These are phyloP conservation scores for Calliopum simillimum DNA, from an alignment of 2,888 invertebrate species.

Conservation along the genomic window DNA sequence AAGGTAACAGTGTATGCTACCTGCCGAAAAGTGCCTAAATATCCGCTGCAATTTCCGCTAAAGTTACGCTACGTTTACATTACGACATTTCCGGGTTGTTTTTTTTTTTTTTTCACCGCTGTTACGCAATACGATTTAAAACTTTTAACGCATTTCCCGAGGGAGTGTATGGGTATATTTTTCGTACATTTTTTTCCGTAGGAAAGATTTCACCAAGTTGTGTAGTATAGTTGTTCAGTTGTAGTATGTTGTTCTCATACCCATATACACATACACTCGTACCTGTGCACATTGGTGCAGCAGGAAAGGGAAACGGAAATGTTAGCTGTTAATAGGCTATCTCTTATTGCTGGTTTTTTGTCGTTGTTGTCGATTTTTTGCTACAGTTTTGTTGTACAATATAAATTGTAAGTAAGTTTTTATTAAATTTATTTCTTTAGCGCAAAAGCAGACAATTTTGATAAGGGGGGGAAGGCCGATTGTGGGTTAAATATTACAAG, in stretches of 20 bases:
- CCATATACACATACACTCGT: too few relatives aligned
- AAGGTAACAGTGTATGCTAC: neutral
- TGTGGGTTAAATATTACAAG: too few relatives aligned
- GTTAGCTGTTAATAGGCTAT: constrained; percentile 34
- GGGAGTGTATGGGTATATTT: too few relatives aligned
- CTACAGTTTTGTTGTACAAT: neutral
- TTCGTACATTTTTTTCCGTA: too few relatives aligned
- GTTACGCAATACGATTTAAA: neutral
- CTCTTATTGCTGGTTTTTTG: constrained; percentile 1
- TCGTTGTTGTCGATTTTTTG: neutral
- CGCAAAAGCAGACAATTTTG: neutral
- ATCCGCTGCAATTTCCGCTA: constrained; percentile 24
- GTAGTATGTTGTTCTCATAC: too few relatives aligned
- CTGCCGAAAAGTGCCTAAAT: constrained; percentile 17
- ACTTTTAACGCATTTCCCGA: too few relatives aligned
- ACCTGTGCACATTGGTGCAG: neutral
- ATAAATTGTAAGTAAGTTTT: neutral
- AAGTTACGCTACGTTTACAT: neutral
- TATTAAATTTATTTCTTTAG: constrained; percentile 15
- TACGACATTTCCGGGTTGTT: constrained; percentile 18
- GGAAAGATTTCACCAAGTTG: too few relatives aligned
- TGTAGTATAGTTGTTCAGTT: too few relatives aligned
- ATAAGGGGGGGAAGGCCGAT: neutral
- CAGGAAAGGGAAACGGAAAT: constrained; percentile 37
- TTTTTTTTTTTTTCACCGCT: neutral